phyloP scores from a whole-genome alignment of 2,888 invertebrate genomes.

The Pasiphila rectangulata region DNA sequence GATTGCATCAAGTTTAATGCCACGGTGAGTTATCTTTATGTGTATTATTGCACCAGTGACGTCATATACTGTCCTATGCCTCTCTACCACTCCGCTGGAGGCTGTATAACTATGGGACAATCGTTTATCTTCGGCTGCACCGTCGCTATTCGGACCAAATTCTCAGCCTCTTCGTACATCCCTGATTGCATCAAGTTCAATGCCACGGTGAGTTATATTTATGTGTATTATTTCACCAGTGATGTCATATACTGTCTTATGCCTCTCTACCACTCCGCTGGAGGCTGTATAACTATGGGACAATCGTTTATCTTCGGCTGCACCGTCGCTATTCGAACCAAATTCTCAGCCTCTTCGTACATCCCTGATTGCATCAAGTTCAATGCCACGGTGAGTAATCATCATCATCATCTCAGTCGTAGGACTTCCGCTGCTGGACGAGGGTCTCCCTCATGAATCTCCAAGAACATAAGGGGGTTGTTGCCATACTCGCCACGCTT shows the following conservation, averaged over 20 bases:
- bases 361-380: constrained; percentile 96
- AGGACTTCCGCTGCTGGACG: too few relatives aligned
- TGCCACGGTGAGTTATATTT: constrained; percentile 88
- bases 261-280: constrained; percentile 97
- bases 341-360: constrained; percentile 96
- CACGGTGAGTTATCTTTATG: constrained; percentile 85
- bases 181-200: constrained; percentile 95
- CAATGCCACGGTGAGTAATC: constrained; percentile 92
- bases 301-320: constrained; percentile 90
- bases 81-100: constrained; percentile 97
- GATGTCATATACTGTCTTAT: constrained; percentile 95
- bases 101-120: constrained; percentile 92
- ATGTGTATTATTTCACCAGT: constrained; percentile 38
- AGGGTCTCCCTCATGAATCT: too few relatives aligned
- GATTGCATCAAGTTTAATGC: constrained; percentile 96
- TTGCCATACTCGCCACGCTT: too few relatives aligned
- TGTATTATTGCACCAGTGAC: constrained; percentile 74
- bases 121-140: constrained; percentile 90
- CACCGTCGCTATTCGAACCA: constrained; percentile 90
- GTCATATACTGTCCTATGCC: constrained; percentile 95
- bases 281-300: constrained; percentile 92
- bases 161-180: constrained; percentile 96
- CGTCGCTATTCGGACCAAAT: constrained; percentile 92
- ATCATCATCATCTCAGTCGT: too few relatives aligned
- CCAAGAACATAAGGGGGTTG: too few relatives aligned